Evolutionary conservation across 2,888 invertebrate species (phyloP).

Genomic region (Pollenia angustigena): DNA sequence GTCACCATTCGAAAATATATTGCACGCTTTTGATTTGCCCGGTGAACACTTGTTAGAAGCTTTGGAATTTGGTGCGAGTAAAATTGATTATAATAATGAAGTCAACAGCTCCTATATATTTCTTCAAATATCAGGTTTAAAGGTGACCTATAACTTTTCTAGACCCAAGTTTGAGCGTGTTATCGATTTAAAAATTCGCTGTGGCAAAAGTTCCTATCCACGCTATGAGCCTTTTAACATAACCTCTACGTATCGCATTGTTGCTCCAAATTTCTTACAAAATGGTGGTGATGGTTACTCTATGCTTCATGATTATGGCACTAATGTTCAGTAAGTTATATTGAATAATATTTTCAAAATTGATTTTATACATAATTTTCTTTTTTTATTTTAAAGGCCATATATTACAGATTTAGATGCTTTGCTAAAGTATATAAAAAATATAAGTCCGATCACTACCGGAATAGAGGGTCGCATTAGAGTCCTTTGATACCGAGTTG

Average conservation of each 20-base stretch:
- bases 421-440: conserved; percentile 66
- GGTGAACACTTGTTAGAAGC: conserved; percentile 88
- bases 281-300: conserved; percentile 89
- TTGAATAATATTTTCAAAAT: not conserved
- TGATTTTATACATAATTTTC: not conserved
- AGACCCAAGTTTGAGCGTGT: conserved; percentile 87
- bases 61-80: conserved; percentile 86
- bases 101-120: conserved; percentile 75
- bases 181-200: conserved; percentile 83
- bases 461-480: conserved; percentile 73
- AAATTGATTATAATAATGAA: conserved; percentile 76
- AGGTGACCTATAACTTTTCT: conserved; percentile 86
- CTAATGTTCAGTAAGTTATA: conserved; percentile 80
- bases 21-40: conserved; percentile 89
- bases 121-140: conserved; percentile 86
- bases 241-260: conserved; percentile 87
- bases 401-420: conserved; percentile 74
- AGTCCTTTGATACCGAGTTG: conserved; percentile 43
- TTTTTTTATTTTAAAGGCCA: conserved; percentile 59
- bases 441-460: conserved; percentile 68
- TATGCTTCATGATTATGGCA: conserved; percentile 82
- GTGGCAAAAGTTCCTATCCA: conserved; percentile 85
- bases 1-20: conserved; percentile 91
- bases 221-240: conserved; percentile 86
- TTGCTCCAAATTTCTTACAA: conserved; percentile 87